These are phyloP conservation scores for Austrolebias charrua DNA, from an alignment of 2,797 vertebrate genomes.

Conservation along the genomic window DNA sequence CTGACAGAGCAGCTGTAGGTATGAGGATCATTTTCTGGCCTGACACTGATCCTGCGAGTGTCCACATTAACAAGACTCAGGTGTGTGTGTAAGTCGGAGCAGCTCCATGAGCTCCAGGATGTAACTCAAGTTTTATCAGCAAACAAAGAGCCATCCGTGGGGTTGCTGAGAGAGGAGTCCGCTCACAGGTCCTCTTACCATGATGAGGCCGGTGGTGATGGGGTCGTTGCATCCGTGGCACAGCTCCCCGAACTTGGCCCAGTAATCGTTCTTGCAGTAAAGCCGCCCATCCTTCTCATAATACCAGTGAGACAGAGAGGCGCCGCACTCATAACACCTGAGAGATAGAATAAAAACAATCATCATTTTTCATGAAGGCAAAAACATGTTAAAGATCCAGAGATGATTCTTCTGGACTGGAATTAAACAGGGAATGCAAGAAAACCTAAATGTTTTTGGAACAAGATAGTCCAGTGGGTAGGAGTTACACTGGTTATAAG, in stretches of 20 bases:
- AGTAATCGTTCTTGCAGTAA: slow-evolving; percentile 98
- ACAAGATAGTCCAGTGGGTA: too few species aligned
- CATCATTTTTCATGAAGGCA: slow-evolving; percentile 1
- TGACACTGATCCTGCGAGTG: slow-evolving; percentile 38
- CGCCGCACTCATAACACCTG: slow-evolving; percentile 91
- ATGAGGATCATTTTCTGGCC: slow-evolving; percentile 59
- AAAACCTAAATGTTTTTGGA: too few species aligned
- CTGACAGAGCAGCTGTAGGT: slow-evolving; percentile 22
- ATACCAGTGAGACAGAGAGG: slow-evolving; percentile 94
- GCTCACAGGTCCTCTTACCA: slow-evolving; percentile 82
- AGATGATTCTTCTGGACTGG: too few species aligned
- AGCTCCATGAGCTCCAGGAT: slow-evolving; percentile 20
- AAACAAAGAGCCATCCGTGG: slow-evolving; percentile 44
- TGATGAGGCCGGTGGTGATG: slow-evolving; percentile 95
- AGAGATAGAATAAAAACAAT: not conserved
- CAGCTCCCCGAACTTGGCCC: slow-evolving; percentile 91
- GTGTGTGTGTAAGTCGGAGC: slow-evolving; percentile 18
- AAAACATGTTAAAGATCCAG: not conserved
- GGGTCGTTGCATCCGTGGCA: slow-evolving; percentile 96
- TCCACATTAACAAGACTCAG: slow-evolving; percentile 11
- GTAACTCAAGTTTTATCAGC: slow-evolving; percentile 49
- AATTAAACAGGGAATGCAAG: too few species aligned
- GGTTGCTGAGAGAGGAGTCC: slow-evolving; percentile 36
- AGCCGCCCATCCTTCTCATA: slow-evolving; percentile 96
- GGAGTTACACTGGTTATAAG: too few species aligned